These are phyloP conservation scores for Cossypha niveicapilla DNA, from an alignment of 2,797 vertebrate species.

Conservation along the genomic window DNA sequence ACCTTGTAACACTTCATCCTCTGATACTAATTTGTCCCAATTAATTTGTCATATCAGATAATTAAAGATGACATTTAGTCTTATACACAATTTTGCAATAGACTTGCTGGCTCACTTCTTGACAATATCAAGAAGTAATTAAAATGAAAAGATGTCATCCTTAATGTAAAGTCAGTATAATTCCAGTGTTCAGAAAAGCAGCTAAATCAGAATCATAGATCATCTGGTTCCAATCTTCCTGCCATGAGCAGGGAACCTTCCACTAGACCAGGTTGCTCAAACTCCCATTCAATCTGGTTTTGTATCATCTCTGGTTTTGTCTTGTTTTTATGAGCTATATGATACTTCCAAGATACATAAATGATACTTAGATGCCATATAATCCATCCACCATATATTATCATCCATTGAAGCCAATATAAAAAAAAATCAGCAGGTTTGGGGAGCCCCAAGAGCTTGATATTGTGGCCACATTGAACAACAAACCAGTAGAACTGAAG, in stretches of 20 bases:
- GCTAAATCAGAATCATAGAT: background rate
- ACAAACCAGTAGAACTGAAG: background rate
- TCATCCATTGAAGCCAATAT: background rate
- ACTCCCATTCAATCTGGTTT: background rate
- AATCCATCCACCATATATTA: background rate
- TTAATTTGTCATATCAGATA: slow-evolving; percentile 7
- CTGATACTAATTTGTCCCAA: background rate
- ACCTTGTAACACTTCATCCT: background rate
- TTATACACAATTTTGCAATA: background rate
- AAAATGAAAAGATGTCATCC: background rate
- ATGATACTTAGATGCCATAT: background rate
- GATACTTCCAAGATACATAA: background rate
- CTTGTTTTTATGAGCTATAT: background rate
- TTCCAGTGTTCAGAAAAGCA: background rate
- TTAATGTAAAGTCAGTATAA: background rate
- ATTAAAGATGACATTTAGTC: slow-evolving; percentile 27
- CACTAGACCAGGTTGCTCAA: background rate
- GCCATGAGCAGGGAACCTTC: background rate
- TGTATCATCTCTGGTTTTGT: background rate
- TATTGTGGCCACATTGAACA: background rate
- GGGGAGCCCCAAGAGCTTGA: background rate
- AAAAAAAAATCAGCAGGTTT: background rate
- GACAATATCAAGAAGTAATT: background rate
- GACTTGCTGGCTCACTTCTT: background rate
- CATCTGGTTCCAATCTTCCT: background rate